Conservation (phyloP, 1,140 invertebrate species). For the fruit fly (Drosophila melanogaster) region Release_6_plus_ISO1_MT NT_033779.5:15382001-15382500, state of each 20-base stretch:
- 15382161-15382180: conserved; percentile 56
- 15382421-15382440: not conserved
- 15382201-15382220: conserved; percentile 4
- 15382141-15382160: conserved; percentile 74
- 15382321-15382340: too few relatives aligned
- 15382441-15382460: too few relatives aligned
- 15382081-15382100: conserved; percentile 50
- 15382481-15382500: conserved; percentile 5
- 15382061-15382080: conserved; percentile 57
- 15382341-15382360: not conserved
- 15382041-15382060: conserved; percentile 61
- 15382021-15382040: conserved; percentile 67
- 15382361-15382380: too few relatives aligned
- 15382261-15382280: too few relatives aligned
- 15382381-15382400: not conserved
- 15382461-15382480: not conserved
- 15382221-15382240: not conserved
- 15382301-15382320: too few relatives aligned
- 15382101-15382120: conserved; percentile 55
- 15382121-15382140: conserved; percentile 58
- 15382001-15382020: conserved; percentile 1
- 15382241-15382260: not conserved
- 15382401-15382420: too few relatives aligned
- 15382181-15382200: conserved; percentile 26
- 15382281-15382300: too few relatives aligned